Conservation (phyloP, 2,888 invertebrate species). For the Aleiodes alternator region DNA sequence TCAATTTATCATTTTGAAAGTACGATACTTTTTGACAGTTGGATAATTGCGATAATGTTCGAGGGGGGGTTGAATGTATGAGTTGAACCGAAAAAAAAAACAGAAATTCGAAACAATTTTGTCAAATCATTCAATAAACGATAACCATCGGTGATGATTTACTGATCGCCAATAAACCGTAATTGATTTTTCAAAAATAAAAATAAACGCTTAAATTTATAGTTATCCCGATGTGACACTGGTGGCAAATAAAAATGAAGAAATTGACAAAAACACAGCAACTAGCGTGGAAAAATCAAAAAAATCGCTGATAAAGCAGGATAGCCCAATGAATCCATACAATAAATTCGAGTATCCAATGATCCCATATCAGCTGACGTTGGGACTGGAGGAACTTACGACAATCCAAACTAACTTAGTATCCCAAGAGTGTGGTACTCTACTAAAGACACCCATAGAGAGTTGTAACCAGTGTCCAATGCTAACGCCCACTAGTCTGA, state of each 20-base stretch:
- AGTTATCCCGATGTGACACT: not conserved
- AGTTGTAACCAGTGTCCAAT: constrained; percentile 57
- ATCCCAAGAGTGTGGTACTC: constrained; percentile 56
- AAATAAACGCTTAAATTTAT: not conserved
- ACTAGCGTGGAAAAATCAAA: constrained; percentile 28
- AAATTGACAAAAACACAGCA: constrained; percentile 22
- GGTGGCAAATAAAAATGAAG: constrained; percentile 6
- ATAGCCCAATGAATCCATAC: constrained; percentile 65
- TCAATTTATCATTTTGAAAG: constrained; percentile 25
- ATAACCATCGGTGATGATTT: constrained; percentile 5
- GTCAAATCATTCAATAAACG: not conserved
- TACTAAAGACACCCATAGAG: constrained; percentile 56
- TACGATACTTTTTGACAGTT: constrained; percentile 17
- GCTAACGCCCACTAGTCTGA: constrained; percentile 50
- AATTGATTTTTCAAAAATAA: not conserved
- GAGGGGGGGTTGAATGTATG: not conserved
- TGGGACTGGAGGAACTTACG: constrained; percentile 50
- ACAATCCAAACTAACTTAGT: constrained; percentile 48
- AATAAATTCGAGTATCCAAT: constrained; percentile 59
- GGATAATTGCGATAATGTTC: constrained; percentile 9
- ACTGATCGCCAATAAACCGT: not conserved
- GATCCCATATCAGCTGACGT: constrained; percentile 53
- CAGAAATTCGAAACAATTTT: constrained; percentile 7
- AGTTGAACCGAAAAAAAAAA: not conserved
- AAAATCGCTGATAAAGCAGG: constrained; percentile 48